Conservation (phyloP, 2,113 vertebrate species). For the Chloebia gouldiae region DNA sequence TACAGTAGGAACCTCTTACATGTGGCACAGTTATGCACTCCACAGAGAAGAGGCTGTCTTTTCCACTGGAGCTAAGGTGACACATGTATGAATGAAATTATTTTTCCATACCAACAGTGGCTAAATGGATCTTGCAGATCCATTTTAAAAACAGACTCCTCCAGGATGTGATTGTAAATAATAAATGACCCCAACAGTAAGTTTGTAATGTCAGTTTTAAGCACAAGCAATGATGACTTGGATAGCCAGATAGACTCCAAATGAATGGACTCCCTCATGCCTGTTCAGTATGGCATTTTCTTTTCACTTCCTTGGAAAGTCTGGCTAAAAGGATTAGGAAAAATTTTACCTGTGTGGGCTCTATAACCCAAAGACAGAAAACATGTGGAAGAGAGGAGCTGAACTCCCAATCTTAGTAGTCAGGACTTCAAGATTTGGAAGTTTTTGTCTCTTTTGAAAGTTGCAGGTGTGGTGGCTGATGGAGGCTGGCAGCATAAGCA, state of each 20-base stretch:
- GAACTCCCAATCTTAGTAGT: neutral
- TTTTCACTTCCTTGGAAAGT: neutral
- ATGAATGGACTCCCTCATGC: neutral
- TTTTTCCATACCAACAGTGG: neutral
- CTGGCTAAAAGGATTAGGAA: neutral
- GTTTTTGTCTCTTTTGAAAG: neutral
- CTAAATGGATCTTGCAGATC: neutral
- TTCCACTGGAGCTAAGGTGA: neutral
- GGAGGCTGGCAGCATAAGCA: neutral
- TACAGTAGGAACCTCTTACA: neutral
- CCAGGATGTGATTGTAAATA: neutral
- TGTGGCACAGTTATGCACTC: neutral
- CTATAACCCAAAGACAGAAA: neutral
- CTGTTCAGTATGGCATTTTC: neutral
- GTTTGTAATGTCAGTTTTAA: neutral
- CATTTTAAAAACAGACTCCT: neutral
- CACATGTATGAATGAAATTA: neutral
- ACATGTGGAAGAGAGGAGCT: accelerated
- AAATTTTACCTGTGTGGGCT: neutral
- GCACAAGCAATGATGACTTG: neutral
- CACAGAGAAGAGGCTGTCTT: neutral
- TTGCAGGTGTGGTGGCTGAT: neutral
- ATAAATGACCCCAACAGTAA: neutral
- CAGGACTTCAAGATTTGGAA: neutral
- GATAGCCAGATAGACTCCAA: neutral